Evolutionary conservation across 2,797 vertebrate species (phyloP).

Genomic region (Heteromormyrus szaboi): DNA sequence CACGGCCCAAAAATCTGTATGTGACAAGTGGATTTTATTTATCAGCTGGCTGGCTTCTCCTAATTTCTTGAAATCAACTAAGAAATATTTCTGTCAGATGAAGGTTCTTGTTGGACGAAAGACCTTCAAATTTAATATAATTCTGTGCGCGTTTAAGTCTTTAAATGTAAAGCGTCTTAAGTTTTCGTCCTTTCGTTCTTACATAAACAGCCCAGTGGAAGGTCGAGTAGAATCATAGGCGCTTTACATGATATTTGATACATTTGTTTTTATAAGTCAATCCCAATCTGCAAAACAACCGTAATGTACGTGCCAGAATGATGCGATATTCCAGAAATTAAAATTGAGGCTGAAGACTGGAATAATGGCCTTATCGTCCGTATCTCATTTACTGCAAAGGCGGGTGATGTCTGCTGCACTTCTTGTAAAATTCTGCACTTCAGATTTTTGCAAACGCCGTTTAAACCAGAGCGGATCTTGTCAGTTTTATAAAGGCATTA

Average conservation of each 20-base stretch:
- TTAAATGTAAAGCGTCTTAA: background rate
- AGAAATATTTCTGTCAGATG: background rate
- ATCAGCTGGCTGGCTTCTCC: background rate
- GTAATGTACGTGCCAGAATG: background rate
- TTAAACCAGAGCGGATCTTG: background rate
- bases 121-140: background rate
- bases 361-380: background rate
- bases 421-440: background rate
- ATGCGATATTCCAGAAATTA: background rate
- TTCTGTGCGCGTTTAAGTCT: background rate
- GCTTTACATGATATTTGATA: background rate
- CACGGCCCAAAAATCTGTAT: background rate
- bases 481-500: background rate
- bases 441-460: background rate
- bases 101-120: background rate
- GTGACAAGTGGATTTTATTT: background rate
- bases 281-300: background rate
- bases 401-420: slow-evolving; percentile 16
- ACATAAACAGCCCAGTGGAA: background rate
- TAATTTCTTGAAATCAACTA: background rate
- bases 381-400: slow-evolving; percentile 16
- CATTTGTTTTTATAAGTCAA: background rate
- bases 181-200: background rate
- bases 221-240: slow-evolving; percentile 7
- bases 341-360: background rate